Percentiles rank a stretch among this genome's conserved stretches.
Evolutionary conservation across 2,888 invertebrate genomes (phyloP).

Genomic region (Eupithecia dodoneata): DNA sequence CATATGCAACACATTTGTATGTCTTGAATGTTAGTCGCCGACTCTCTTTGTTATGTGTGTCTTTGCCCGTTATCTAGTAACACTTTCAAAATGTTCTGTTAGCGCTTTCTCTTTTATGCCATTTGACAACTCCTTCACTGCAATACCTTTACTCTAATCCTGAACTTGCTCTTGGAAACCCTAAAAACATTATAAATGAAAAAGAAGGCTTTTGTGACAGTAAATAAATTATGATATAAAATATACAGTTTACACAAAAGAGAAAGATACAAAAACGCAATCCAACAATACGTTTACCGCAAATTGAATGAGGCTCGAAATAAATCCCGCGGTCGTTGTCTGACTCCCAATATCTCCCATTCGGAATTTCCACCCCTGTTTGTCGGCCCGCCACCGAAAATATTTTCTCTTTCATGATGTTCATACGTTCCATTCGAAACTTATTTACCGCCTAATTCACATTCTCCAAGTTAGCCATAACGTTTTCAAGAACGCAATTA

Average conservation of each 20-base stretch:
- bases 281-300: conserved; percentile 78
- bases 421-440: conserved; percentile 46
- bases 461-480: conserved; percentile 31
- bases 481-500: conserved; percentile 29
- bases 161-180: neutral
- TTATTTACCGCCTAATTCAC: conserved; percentile 44
- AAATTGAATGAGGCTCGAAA: conserved; percentile 81
- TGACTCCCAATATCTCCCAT: conserved; percentile 74
- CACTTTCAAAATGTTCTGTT: conserved; percentile 69
- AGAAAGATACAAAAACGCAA: conserved; percentile 70
- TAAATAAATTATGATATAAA: conserved; percentile 29
- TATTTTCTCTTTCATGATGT: conserved; percentile 54
- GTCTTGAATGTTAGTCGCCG: conserved; percentile 63
- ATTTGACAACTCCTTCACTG: conserved; percentile 40
- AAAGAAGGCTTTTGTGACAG: neutral
- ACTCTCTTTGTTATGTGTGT: conserved; percentile 64
- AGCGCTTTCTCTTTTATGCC: conserved; percentile 65
- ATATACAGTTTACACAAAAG: conserved; percentile 62
- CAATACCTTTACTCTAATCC: neutral
- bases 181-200: neutral
- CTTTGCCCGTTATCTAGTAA: conserved; percentile 64
- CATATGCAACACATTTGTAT: conserved; percentile 65
- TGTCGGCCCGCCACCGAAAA: conserved; percentile 67
- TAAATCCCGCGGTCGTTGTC: conserved; percentile 79
- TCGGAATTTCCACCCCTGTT: conserved; percentile 74